These are phyloP conservation scores for Tauraco erythrolophus DNA, from an alignment of 2,113 vertebrate species.

Conservation along the genomic window DNA sequence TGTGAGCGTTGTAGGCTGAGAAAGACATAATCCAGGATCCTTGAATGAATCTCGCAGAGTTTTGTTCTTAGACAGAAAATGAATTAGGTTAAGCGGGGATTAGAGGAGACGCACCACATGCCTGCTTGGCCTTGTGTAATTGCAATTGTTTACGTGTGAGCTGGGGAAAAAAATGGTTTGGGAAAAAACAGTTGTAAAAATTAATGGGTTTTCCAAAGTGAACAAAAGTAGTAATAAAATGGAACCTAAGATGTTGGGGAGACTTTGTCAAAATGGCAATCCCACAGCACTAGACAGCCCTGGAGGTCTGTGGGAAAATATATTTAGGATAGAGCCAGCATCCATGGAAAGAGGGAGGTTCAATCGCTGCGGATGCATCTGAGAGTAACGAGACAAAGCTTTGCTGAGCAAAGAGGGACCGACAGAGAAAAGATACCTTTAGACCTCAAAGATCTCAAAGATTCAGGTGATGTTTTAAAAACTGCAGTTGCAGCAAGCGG, in stretches of 20 bases:
- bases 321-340: background rate
- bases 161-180: background rate
- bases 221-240: background rate
- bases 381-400: background rate
- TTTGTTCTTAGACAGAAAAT: constrained; percentile 59
- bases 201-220: background rate
- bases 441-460: background rate
- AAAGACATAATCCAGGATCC: constrained; percentile 28
- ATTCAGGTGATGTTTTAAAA: background rate
- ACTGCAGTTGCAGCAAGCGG: background rate
- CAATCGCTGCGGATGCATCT: background rate
- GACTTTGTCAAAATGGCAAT: background rate
- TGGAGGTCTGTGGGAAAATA: background rate
- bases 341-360: background rate
- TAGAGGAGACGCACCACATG: constrained; percentile 34
- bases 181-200: background rate
- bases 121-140: background rate
- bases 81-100: constrained; percentile 48
- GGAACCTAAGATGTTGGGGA: background rate
- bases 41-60: constrained; percentile 29
- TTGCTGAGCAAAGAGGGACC: background rate
- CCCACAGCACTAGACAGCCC: background rate
- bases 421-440: background rate
- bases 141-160: background rate
- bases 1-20: background rate